Base-by-base conservation (phyloP, 1,140 invertebrate species). In the Marisa cornuarietis region DNA sequence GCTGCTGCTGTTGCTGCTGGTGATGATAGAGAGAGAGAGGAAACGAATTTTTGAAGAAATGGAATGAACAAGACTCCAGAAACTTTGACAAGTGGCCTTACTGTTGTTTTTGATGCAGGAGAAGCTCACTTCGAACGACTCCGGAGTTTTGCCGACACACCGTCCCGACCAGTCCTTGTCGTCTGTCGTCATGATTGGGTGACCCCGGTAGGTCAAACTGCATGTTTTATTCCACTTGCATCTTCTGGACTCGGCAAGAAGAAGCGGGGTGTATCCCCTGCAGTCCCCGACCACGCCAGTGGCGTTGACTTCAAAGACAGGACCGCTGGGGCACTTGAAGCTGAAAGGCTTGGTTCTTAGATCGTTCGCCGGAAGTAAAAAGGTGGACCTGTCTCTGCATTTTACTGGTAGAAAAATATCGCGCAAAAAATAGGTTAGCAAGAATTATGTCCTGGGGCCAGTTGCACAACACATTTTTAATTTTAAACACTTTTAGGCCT, bases 91-190 rank as follows among this genome's bases (percentile, higher is more conserved):
- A n/a, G 2, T n/a, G n/a, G 62, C 6, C n/a, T 24, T 42, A 77
- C 76, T 65, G 10, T 68, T 77, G 10, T 69, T 77, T 63, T 77
- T 77, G 26, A 77, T n/a, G 24, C 76, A 77, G 49, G 63, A 54
- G 76, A 52, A 77, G 24, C 22, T n/a, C 8, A 69, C 5, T 51
- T 77, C 76, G 8, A 68, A 42, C 49, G 51, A 52, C 20, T 51
- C 76, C 4, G 76, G 76, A 42, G 54, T 20, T 22, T 76, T 26
- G 7, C 61, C 62, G 54, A 65, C 14, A 54, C 74, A 76, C 26
- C 6, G 22, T 6, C 54, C 54, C 0, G 62, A 49, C 54, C 54
- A 18, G 61, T 76, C 24, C 11, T 20, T 49, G 74, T 18, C 58
- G 54, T 62, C 26, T 20, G 0, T 22, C 49, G n/a, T 22, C 49